Conservation (phyloP, 1,140 invertebrate species). For the Glomeris maerens region DNA sequence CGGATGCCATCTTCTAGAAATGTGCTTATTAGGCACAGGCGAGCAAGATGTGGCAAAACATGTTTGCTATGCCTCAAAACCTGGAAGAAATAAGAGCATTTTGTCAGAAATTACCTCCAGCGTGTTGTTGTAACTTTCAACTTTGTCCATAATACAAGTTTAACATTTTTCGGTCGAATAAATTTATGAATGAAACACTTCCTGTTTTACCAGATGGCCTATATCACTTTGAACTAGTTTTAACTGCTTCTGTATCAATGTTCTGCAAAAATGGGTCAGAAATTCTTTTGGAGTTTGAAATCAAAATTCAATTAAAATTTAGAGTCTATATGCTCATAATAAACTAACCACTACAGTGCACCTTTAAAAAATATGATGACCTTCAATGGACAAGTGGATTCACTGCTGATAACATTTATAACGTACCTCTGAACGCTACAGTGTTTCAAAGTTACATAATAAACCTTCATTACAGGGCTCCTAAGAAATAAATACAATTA, state of each 20-base stretch:
- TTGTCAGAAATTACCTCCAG: slow-evolving; percentile 14
- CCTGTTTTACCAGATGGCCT: background rate
- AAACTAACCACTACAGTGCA: too few species aligned
- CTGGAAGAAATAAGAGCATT: slow-evolving; percentile 35
- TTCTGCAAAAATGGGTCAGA: slow-evolving; percentile 2
- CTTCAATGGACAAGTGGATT: too few species aligned
- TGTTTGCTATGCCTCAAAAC: slow-evolving; percentile 83
- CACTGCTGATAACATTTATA: too few species aligned
- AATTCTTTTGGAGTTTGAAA: too few species aligned
- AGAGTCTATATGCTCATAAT: too few species aligned
- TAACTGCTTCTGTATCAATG: slow-evolving; percentile 6
- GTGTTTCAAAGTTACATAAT: too few species aligned
- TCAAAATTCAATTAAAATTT: too few species aligned
- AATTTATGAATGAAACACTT: background rate
- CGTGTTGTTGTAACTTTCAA: background rate
- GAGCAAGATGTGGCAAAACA: slow-evolving; percentile 83
- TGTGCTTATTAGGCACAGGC: slow-evolving; percentile 95
- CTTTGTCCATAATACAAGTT: background rate
- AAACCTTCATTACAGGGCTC: too few species aligned
- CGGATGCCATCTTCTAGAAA: slow-evolving; percentile 98
- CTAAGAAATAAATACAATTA: too few species aligned
- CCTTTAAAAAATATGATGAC: too few species aligned
- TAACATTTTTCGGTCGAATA: background rate
- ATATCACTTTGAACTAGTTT: slow-evolving; percentile 3
- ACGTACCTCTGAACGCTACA: too few species aligned